Percentiles rank a stretch among this genome's conserved stretches.
phyloP scores from a whole-genome alignment of 2,888 invertebrate genomes.

The Chrysodeixis includens region DNA sequence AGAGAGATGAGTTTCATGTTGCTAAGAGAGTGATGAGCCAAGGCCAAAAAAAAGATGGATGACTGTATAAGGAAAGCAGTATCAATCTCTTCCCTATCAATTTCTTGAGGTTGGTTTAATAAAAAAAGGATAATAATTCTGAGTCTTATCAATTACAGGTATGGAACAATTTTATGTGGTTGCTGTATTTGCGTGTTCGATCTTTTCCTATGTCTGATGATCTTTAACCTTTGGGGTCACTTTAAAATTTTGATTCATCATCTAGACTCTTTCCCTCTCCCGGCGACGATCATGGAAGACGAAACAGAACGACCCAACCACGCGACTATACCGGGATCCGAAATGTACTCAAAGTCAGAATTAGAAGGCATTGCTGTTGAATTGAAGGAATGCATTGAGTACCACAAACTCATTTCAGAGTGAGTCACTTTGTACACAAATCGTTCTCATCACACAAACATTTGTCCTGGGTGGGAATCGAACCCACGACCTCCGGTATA shows the following conservation, averaged over 20 bases:
- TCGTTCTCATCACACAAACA: too few relatives aligned
- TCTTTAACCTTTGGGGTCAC: slow-evolving; percentile 61
- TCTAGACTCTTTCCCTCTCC: slow-evolving; percentile 46
- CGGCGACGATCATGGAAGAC: slow-evolving; percentile 20
- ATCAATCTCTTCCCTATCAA: too few relatives aligned
- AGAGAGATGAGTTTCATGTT: too few relatives aligned
- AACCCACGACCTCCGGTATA: too few relatives aligned
- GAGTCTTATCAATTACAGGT: slow-evolving; percentile 13
- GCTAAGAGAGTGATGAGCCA: too few relatives aligned
- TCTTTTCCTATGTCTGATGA: slow-evolving; percentile 53
- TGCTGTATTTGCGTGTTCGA: slow-evolving; percentile 53
- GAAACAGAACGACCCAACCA: not conserved
- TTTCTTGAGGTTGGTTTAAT: too few relatives aligned
- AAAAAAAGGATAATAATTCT: not conserved
- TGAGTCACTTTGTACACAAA: slow-evolving; percentile 29
- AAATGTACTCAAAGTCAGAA: slow-evolving; percentile 44
- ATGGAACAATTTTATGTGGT: slow-evolving; percentile 37
- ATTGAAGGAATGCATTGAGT: slow-evolving; percentile 38
- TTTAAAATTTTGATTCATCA: slow-evolving; percentile 55
- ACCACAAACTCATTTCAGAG: slow-evolving; percentile 37
- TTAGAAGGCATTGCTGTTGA: slow-evolving; percentile 15
- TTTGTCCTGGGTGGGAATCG: too few relatives aligned
- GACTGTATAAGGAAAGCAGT: too few relatives aligned
- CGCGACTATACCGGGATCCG: slow-evolving; percentile 9
- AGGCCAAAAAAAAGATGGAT: too few relatives aligned